These are phyloP conservation scores for Aethes cnicana DNA, from an alignment of 2,888 invertebrate genomes.

Conservation along the genomic window DNA sequence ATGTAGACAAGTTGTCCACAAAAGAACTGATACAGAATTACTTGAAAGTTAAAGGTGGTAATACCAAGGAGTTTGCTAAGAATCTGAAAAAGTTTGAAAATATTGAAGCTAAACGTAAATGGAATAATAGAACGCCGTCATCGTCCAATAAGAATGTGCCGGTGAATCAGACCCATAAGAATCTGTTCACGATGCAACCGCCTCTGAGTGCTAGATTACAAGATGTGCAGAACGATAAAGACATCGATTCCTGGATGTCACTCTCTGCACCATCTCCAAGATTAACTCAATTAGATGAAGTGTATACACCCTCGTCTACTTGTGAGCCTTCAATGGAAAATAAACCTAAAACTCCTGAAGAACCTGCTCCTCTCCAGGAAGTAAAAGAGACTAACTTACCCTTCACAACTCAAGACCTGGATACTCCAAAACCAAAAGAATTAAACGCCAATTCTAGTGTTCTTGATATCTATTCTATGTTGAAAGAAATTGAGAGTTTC, in stretches of 20 bases:
- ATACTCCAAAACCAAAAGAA: constrained; percentile 48
- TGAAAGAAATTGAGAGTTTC: constrained; percentile 76
- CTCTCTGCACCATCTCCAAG: constrained; percentile 67
- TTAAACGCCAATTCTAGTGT: constrained; percentile 65
- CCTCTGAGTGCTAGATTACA: constrained; percentile 71
- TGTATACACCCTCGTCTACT: constrained; percentile 30
- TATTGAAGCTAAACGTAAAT: constrained; percentile 55
- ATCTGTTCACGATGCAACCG: constrained; percentile 48
- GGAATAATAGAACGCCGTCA: constrained; percentile 60
- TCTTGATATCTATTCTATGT: constrained; percentile 76
- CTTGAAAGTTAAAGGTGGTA: constrained; percentile 71
- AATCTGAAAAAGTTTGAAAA: constrained; percentile 54
- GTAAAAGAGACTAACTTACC: no score
- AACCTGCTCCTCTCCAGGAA: constrained; percentile 34
- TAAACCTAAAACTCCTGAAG: constrained; percentile 32
- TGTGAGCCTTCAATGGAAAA: constrained; percentile 34
- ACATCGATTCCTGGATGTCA: constrained; percentile 79
- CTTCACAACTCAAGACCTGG: constrained; percentile 35
- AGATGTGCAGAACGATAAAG: constrained; percentile 70
- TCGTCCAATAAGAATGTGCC: constrained; percentile 43
- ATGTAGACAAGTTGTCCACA: constrained; percentile 69
- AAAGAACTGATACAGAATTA: constrained; percentile 75
- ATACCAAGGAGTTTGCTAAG: constrained; percentile 46
- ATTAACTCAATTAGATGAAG: constrained; percentile 48
- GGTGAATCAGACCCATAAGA: constrained; percentile 57